Evolutionary conservation across 2,797 vertebrate genomes (phyloP).

Genomic region (Falco rusticolus): DNA sequence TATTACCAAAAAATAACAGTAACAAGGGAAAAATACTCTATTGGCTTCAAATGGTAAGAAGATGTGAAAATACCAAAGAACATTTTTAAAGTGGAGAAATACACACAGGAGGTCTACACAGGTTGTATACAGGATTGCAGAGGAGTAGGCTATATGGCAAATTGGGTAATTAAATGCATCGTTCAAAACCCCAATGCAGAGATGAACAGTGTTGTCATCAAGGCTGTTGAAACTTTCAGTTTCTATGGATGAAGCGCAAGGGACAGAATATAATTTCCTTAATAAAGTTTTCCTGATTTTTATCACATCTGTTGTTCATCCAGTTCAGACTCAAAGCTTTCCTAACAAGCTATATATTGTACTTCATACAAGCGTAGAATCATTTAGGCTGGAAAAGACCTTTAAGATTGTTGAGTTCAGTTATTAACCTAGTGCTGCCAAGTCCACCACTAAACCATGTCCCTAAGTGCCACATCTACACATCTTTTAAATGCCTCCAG

Average conservation of each 20-base stretch:
- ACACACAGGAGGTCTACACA: neutral
- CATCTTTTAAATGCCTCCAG: too few relatives aligned
- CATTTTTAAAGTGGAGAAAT: neutral
- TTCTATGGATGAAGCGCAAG: neutral
- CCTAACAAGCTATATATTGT: neutral
- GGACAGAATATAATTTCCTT: neutral
- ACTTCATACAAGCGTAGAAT: neutral
- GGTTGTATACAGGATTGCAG: neutral
- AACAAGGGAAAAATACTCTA: neutral
- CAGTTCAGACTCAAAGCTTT: neutral
- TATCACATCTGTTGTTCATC: neutral
- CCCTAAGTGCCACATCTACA: too few relatives aligned
- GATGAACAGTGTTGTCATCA: neutral
- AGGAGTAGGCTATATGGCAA: neutral
- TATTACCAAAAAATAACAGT: neutral
- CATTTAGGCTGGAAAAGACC: too few relatives aligned
- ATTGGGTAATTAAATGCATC: neutral
- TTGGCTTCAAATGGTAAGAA: neutral
- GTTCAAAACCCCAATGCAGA: neutral
- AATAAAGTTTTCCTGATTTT: neutral
- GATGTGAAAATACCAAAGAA: neutral
- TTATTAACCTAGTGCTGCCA: too few relatives aligned
- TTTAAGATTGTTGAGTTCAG: too few relatives aligned
- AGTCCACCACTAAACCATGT: too few relatives aligned
- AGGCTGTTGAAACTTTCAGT: neutral